Percentiles rank a stretch among this genome's conserved stretches.
Conservation (phyloP, 2,888 invertebrate genomes). For the Lissonota sp. region DNA sequence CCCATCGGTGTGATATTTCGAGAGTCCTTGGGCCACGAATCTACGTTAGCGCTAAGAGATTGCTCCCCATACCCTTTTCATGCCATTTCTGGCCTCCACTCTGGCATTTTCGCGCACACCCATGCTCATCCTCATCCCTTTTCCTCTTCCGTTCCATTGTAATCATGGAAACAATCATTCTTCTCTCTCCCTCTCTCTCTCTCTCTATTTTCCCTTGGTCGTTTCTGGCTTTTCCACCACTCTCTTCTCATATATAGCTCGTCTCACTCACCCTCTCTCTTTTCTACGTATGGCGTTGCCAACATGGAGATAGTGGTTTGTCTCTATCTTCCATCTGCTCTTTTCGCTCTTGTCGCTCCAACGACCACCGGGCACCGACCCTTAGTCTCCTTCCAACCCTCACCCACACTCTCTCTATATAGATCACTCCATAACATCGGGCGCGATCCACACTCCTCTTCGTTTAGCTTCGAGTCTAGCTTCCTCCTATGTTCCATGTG, state of each 20-base stretch:
- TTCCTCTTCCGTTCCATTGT: slow-evolving; percentile 77
- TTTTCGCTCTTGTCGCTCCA: slow-evolving; percentile 61
- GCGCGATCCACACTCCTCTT: slow-evolving; percentile 46
- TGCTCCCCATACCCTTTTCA: slow-evolving; percentile 77
- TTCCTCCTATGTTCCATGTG: slow-evolving; percentile 17
- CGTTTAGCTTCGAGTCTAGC: slow-evolving; percentile 45
- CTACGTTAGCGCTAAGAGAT: slow-evolving; percentile 82
- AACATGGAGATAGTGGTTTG: slow-evolving; percentile 2
- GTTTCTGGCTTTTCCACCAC: slow-evolving; percentile 38
- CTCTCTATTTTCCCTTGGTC: slow-evolving; percentile 53
- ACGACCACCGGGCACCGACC: slow-evolving; percentile 40
- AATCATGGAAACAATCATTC: slow-evolving; percentile 83
- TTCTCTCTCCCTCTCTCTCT: slow-evolving; percentile 76
- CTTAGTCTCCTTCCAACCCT: slow-evolving; percentile 6
- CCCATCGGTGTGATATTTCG: slow-evolving; percentile 80
- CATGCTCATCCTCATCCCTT: slow-evolving; percentile 61
- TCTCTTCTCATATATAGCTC: slow-evolving; percentile 22
- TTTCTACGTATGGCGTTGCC: slow-evolving; percentile 17
- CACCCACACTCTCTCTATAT: slow-evolving; percentile 10
- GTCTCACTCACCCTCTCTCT: neutral
- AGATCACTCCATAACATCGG: slow-evolving; percentile 46
- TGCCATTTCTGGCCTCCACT: slow-evolving; percentile 69
- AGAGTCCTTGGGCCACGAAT: slow-evolving; percentile 81
- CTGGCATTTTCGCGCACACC: slow-evolving; percentile 64
- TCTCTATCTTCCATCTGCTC: slow-evolving; percentile 57